Percentiles rank a stretch among this genome's conserved stretches.
Conservation (phyloP, 1,140 invertebrate genomes). For the Zaprionus nigranus region DNA sequence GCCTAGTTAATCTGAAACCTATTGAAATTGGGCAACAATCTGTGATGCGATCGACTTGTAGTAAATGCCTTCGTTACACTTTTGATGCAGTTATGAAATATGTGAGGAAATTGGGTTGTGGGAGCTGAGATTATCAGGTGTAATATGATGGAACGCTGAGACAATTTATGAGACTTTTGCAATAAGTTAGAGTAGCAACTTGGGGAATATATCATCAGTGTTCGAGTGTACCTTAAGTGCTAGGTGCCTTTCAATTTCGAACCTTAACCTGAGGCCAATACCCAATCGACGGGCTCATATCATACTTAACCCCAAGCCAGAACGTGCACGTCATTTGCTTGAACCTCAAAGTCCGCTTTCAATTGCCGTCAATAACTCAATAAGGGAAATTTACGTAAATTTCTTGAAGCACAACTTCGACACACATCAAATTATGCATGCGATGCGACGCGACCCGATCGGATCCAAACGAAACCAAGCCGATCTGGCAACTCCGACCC, state of each 20-base stretch:
- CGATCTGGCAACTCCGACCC: constrained; percentile 35
- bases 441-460: constrained; percentile 62
- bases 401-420: constrained; percentile 56
- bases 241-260: constrained; percentile 6
- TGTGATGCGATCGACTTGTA: constrained; percentile 14
- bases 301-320: constrained; percentile 68
- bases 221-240: not conserved
- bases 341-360: constrained; percentile 51
- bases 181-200: not conserved
- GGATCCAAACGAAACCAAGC: constrained; percentile 41
- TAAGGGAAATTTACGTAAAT: constrained; percentile 54
- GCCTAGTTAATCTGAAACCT: constrained; percentile 9
- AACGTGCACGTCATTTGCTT: constrained; percentile 76
- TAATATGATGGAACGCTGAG: not conserved
- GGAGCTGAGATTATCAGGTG: not conserved
- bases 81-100: constrained; percentile 15
- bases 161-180: not conserved
- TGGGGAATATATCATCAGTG: not conserved
- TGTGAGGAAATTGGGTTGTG: not conserved
- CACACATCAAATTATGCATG: constrained; percentile 81
- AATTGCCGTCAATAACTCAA: constrained; percentile 81
- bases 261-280: not conserved
- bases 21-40: constrained; percentile 31
- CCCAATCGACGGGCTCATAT: constrained; percentile 22
- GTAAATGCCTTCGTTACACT: not conserved